These are phyloP conservation scores for Caenorhabditis macrosperma DNA, from an alignment of 2,888 invertebrate genomes.

Conservation along the genomic window DNA sequence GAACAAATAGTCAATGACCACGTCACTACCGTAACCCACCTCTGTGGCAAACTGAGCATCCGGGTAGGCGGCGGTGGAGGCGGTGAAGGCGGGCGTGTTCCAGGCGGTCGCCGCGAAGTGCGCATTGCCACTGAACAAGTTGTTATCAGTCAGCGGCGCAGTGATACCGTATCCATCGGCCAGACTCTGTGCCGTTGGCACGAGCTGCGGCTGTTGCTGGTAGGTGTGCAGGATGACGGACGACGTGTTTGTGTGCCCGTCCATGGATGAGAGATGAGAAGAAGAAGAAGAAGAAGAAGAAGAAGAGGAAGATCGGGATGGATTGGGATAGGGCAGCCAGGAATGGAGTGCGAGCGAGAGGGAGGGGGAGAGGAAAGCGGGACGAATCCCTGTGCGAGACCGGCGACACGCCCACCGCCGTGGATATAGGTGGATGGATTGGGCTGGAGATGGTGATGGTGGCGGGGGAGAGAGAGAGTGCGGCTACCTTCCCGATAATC, in stretches of 20 bases:
- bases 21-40: not conserved
- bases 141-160: not conserved
- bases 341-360: conserved; percentile 35
- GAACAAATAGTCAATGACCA: no score
- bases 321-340: conserved; percentile 24
- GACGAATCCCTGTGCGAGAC: conserved; percentile 47
- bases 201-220: conserved; percentile 40
- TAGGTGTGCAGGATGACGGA: conserved; percentile 47
- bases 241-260: conserved; percentile 31
- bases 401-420: conserved; percentile 48
- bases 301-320: not conserved
- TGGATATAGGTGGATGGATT: conserved; percentile 6
- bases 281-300: not conserved
- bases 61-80: conserved; percentile 10
- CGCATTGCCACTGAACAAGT: not conserved
- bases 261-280: conserved; percentile 8
- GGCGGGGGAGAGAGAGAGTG: no score
- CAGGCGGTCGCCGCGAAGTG: conserved; percentile 21
- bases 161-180: conserved; percentile 31
- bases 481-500: no score
- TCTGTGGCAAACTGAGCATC: conserved; percentile 23
- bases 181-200: no score
- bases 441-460: no score
- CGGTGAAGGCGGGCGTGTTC: conserved; percentile 9
- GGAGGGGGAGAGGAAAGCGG: conserved; percentile 24